These are phyloP conservation scores for Labia minor DNA, from an alignment of 2,888 invertebrate species.

Conservation along the genomic window DNA sequence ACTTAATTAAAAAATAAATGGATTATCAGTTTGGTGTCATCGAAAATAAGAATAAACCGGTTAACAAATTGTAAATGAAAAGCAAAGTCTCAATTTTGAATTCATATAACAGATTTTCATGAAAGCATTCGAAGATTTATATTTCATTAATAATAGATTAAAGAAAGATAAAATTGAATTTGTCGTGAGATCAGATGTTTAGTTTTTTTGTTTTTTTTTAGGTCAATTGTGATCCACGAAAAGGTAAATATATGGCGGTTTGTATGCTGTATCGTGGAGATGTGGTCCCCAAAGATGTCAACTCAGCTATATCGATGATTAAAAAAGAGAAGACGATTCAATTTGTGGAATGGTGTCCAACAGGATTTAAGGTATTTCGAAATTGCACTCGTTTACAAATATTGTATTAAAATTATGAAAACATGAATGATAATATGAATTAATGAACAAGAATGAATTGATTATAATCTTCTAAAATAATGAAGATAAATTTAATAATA, in stretches of 20 bases:
- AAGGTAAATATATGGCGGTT: slow-evolving; percentile 43
- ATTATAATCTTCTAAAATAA: too few relatives aligned
- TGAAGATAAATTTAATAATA: background rate
- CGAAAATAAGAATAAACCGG: background rate
- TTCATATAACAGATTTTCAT: background rate
- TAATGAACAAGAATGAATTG: too few relatives aligned
- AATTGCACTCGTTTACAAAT: too few relatives aligned
- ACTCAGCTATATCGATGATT: slow-evolving; percentile 44
- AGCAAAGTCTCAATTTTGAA: background rate
- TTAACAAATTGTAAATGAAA: background rate
- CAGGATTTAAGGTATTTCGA: slow-evolving; percentile 48
- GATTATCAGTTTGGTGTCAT: background rate
- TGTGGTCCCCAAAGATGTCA: slow-evolving; percentile 40
- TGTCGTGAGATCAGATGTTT: too few relatives aligned
- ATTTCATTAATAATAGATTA: background rate
- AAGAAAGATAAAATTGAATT: background rate
- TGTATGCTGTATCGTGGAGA: slow-evolving; percentile 34
- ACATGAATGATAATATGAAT: too few relatives aligned
- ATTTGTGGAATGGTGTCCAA: slow-evolving; percentile 51
- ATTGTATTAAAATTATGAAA: too few relatives aligned
- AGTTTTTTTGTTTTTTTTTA: background rate
- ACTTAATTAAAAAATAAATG: background rate
- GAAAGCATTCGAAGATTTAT: background rate
- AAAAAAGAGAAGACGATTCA: slow-evolving; percentile 48
- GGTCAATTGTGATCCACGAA: slow-evolving; percentile 34